Conservation (phyloP, 2,888 invertebrate genomes). For the Mellilla xanthometata region DNA sequence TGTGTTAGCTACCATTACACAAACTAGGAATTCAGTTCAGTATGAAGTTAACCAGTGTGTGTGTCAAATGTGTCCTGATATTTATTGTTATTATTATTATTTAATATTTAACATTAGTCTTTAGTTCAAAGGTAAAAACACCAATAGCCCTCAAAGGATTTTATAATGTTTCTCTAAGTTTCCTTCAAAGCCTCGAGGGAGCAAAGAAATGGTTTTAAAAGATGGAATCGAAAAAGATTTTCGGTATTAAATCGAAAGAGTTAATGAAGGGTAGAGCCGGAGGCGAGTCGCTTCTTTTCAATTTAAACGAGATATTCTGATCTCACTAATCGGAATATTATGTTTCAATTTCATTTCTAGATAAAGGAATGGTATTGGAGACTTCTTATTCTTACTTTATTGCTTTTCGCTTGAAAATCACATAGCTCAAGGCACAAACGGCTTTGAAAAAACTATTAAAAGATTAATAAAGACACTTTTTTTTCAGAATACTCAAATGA, state of each 20-base stretch:
- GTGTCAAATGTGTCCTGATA: too few species aligned
- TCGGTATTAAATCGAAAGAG: slow-evolving; percentile 59
- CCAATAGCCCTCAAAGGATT: slow-evolving; percentile 19
- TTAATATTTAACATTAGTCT: too few species aligned
- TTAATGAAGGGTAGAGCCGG: slow-evolving; percentile 64
- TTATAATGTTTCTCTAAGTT: slow-evolving; percentile 28
- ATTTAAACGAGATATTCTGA: slow-evolving; percentile 56
- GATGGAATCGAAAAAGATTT: slow-evolving; percentile 45
- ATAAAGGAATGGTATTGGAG: slow-evolving; percentile 35
- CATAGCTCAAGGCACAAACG: slow-evolving; percentile 1
- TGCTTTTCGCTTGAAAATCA: slow-evolving; percentile 29
- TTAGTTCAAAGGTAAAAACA: slow-evolving; percentile 14
- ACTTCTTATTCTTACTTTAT: slow-evolving; percentile 16
- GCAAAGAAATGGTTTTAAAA: slow-evolving; percentile 25
- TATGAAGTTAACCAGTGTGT: too few species aligned
- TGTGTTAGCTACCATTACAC: too few species aligned
- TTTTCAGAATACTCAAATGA: too few species aligned
- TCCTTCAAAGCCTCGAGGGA: slow-evolving; percentile 23
- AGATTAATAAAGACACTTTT: too few species aligned
- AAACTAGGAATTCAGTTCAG: too few species aligned
- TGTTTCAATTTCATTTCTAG: slow-evolving; percentile 57
- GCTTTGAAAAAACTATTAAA: background rate
- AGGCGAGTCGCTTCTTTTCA: slow-evolving; percentile 57
- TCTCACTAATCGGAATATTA: slow-evolving; percentile 70
- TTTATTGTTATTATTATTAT: too few species aligned